Percentiles rank a stretch among this genome's conserved stretches.
phyloP scores from a whole-genome alignment of 2,888 invertebrate genomes.

The Unio pictorum region DNA sequence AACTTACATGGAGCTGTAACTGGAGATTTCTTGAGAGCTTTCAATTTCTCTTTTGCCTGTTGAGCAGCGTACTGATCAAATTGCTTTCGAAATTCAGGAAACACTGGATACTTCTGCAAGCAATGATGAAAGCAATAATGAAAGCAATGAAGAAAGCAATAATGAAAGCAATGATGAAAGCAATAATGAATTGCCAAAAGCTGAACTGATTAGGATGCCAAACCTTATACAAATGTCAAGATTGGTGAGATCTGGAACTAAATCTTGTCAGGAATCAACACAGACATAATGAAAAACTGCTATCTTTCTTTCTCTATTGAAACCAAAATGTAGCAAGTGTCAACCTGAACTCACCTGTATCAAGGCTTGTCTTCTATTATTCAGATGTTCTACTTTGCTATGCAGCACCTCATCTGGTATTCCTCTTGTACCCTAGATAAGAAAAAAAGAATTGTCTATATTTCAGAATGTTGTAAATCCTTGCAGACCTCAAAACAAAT shows the following conservation, averaged over 20 bases:
- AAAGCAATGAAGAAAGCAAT: background rate
- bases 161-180: no score
- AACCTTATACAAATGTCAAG: no score
- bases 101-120: constrained; percentile 54
- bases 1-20: constrained; percentile 23
- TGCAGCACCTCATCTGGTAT: constrained; percentile 49
- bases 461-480: no score
- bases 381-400: constrained; percentile 57
- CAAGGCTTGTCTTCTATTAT: constrained; percentile 52
- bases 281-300: no score
- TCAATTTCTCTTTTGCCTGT: constrained; percentile 46
- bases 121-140: no score
- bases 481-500: no score
- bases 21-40: constrained; percentile 45
- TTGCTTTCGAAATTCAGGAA: constrained; percentile 48
- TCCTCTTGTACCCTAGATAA: constrained; percentile 44
- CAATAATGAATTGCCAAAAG: no score
- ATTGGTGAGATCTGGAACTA: no score
- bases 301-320: no score
- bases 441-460: constrained; percentile 1
- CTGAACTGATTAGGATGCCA: no score
- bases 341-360: constrained; percentile 38
- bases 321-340: no score
- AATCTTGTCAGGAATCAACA: no score
- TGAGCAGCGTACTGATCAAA: constrained; percentile 50